Percentiles rank a stretch among this genome's conserved stretches.
Conservation (phyloP, 2,113 vertebrate genomes). For the Calonectris borealis region DNA sequence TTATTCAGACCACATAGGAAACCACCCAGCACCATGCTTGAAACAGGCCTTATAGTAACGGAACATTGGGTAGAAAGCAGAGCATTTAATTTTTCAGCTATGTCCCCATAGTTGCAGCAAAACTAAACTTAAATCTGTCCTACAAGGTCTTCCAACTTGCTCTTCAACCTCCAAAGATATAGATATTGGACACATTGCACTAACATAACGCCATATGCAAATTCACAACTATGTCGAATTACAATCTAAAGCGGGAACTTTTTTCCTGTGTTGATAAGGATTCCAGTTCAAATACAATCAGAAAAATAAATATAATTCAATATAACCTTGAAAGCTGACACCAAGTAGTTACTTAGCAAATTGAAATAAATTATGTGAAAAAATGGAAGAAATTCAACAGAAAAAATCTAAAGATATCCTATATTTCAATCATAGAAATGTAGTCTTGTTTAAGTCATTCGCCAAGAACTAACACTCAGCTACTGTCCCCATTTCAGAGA, state of each 20-base stretch:
- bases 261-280: neutral
- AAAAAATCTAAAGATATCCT: neutral
- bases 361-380: constrained; percentile 2
- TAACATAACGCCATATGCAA: neutral
- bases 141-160: neutral
- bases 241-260: neutral
- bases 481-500: neutral
- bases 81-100: neutral
- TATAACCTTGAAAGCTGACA: neutral
- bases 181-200: neutral
- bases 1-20: neutral
- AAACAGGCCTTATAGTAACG: neutral
- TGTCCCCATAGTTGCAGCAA: neutral
- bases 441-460: neutral
- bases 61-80: neutral
- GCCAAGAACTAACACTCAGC: neutral
- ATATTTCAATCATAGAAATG: neutral
- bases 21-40: neutral
- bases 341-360: neutral
- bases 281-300: neutral
- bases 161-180: neutral
- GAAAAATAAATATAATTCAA: constrained; percentile 14
- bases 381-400: neutral
- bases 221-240: neutral
- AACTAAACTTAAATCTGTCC: neutral